Conservation (phyloP, 2,797 vertebrate species). For the Borostomias antarcticus region DNA sequence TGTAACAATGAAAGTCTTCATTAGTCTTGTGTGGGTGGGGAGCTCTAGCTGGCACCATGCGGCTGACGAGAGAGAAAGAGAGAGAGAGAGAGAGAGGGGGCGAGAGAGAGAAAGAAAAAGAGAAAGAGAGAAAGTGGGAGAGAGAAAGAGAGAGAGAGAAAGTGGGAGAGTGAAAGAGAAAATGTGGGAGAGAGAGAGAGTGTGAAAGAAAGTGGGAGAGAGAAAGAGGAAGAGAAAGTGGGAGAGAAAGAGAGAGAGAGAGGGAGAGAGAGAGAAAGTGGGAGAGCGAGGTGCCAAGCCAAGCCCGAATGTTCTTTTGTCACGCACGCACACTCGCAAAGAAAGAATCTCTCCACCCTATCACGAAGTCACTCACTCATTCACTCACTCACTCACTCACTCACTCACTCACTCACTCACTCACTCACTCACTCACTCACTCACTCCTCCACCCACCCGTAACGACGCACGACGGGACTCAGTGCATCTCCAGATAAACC, state of each 20-base stretch:
- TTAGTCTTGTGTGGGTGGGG: conserved; percentile 71
- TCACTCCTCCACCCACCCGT: conserved; percentile 23
- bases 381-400: conserved; percentile 49
- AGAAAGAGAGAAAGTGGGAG: conserved; percentile 31
- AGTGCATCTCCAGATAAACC: conserved; percentile 20
- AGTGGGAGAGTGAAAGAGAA: conserved; percentile 1
- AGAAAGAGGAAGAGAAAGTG: conserved; percentile 32
- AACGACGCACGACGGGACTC: conserved; percentile 38
- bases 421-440: background rate
- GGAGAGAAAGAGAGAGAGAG: conserved; percentile 39
- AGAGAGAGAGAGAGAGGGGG: conserved; percentile 48
- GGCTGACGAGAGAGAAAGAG: conserved; percentile 50
- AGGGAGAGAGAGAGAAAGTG: background rate
- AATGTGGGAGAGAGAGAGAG: background rate
- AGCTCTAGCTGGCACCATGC: conserved; percentile 52
- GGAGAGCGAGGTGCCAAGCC: conserved; percentile 62
- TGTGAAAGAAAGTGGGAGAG: conserved; percentile 22
- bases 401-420: conserved; percentile 19
- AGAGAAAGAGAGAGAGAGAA: conserved; percentile 33
- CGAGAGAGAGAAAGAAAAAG: conserved; percentile 34
- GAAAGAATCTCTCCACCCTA: conserved; percentile 38
- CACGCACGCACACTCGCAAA: conserved; percentile 57
- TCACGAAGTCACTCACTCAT: conserved; percentile 42
- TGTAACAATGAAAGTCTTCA: conserved; percentile 78
- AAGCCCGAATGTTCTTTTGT: conserved; percentile 75